Evolutionary conservation across 64 coral and sea anemone genomes (phyloP).

Genomic region (Porites australiensis): DNA sequence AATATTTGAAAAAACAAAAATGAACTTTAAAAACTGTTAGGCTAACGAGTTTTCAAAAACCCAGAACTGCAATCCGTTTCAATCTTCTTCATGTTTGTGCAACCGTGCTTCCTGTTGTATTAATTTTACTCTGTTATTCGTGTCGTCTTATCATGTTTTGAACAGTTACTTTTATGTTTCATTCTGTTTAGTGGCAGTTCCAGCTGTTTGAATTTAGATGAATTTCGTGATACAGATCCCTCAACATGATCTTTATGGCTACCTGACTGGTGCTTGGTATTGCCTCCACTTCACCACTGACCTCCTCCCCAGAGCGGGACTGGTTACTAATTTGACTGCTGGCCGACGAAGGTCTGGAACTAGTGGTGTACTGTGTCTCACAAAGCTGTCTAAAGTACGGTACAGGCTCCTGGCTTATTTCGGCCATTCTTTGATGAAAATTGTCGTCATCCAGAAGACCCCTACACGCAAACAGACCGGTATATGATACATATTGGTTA

Average conservation of each 20-base stretch:
- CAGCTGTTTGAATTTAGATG: too few species aligned
- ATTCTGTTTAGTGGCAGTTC: too few species aligned
- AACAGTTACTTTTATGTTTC: too few species aligned
- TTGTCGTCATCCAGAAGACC: slow-evolving; percentile 93
- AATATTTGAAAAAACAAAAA: too few species aligned
- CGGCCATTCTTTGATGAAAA: slow-evolving; percentile 76
- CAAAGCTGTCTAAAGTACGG: slow-evolving; percentile 95
- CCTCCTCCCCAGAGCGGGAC: not conserved
- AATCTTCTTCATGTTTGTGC: too few species aligned
- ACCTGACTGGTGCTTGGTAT: slow-evolving; percentile 22
- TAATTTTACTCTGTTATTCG: too few species aligned
- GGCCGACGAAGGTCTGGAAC: slow-evolving; percentile 63
- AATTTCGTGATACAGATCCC: not conserved
- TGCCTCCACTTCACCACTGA: slow-evolving; percentile 47
- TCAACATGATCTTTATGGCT: not conserved
- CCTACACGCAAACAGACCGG: slow-evolving; percentile 32
- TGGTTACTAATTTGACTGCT: slow-evolving; percentile 34
- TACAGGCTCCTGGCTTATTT: slow-evolving; percentile 83
- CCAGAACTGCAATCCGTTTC: too few species aligned
- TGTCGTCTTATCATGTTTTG: too few species aligned
- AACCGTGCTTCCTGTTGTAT: too few species aligned
- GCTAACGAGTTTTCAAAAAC: too few species aligned
- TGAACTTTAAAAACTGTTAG: too few species aligned
- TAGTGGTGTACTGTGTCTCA: slow-evolving; percentile 45
- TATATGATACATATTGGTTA: too few species aligned